Evolutionary conservation across 2,113 vertebrate species (phyloP), one percentile per base, ranked within the genome.

Genomic region (Lepisosteus osseus): DNA sequence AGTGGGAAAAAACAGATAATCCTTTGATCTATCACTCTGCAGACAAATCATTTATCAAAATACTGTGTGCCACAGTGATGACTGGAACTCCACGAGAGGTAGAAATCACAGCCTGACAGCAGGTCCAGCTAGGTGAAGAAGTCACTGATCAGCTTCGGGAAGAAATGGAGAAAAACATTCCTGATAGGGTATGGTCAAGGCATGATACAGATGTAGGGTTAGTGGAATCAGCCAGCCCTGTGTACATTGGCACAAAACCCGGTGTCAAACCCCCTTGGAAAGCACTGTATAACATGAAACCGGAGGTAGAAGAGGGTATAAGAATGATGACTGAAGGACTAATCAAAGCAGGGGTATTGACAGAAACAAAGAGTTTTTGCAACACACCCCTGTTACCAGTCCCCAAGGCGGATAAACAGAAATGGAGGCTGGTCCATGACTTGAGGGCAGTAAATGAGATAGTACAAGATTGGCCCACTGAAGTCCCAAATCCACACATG

Each of bases 391-490:
- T 29, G 29, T 29, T 29, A 29, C 29, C 29, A 29, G 29, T 29
- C 29, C 29, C 1, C 29, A 29, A 72, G 17, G 63, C 71, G 14
- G 43, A 72, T 4, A 13, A 54, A 12, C 9, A 6, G 1, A 72
- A 65, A 42, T 66, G 62, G 47, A 6, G 71, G 15, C 47, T 72
- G 11, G 71, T 72, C 2, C 71, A 72, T 72, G 45, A 65, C 8
- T 54, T 72, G 9, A 6, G 62, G 15, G 62, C 61, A 66, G 45
- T 65, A 42, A 65, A 65, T 56, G 71, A 54, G 2, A 29, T 66
- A 54, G 61, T 65, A 9, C n/a, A 65, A 45, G 62, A 72, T 4
- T 55, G 13, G 61, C 2, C 14, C 11, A n/a, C 51, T 0, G 70
- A 63, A 1, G 70, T 71, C 0, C 71, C 71, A 9, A 66, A 65